phyloP scores from a whole-genome alignment of 2,113 vertebrate genomes.

The Ceuthmochares aereus region DNA sequence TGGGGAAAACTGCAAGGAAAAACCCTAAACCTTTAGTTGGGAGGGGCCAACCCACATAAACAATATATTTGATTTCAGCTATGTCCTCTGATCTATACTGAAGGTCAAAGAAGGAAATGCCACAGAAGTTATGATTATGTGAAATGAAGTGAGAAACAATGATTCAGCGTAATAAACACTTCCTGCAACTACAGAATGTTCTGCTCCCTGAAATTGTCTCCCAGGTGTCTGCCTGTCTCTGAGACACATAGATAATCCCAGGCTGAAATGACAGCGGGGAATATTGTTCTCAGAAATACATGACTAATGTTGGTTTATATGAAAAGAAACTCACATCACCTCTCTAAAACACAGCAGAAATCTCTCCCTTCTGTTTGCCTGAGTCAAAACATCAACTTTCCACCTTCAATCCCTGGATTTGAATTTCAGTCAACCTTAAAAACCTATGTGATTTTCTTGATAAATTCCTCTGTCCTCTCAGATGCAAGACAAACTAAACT shows the following conservation, averaged over 20 bases:
- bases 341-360: slow-evolving; percentile 45
- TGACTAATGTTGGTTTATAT: slow-evolving; percentile 37
- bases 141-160: slow-evolving; percentile 80
- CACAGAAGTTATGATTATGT: slow-evolving; percentile 76
- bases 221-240: slow-evolving; percentile 45
- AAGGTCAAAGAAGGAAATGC: slow-evolving; percentile 75
- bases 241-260: slow-evolving; percentile 40
- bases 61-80: slow-evolving; percentile 58
- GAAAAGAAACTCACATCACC: neutral
- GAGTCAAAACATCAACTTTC: slow-evolving; percentile 56
- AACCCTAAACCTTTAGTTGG: slow-evolving; percentile 29
- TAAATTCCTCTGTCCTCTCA: slow-evolving; percentile 34
- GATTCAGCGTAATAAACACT: slow-evolving; percentile 74
- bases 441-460: neutral
- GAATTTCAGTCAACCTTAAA: slow-evolving; percentile 28
- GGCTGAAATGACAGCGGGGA: slow-evolving; percentile 64
- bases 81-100: slow-evolving; percentile 72
- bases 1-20: neutral
- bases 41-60: slow-evolving; percentile 60
- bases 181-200: slow-evolving; percentile 64
- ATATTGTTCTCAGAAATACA: slow-evolving; percentile 65
- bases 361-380: neutral
- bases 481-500: slow-evolving; percentile 51
- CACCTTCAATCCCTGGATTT: neutral
- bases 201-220: slow-evolving; percentile 58